Evolutionary conservation across 2,797 vertebrate genomes (phyloP), one percentile per base, ranked within the genome.

Genomic region (Gymnothorax javanicus): DNA sequence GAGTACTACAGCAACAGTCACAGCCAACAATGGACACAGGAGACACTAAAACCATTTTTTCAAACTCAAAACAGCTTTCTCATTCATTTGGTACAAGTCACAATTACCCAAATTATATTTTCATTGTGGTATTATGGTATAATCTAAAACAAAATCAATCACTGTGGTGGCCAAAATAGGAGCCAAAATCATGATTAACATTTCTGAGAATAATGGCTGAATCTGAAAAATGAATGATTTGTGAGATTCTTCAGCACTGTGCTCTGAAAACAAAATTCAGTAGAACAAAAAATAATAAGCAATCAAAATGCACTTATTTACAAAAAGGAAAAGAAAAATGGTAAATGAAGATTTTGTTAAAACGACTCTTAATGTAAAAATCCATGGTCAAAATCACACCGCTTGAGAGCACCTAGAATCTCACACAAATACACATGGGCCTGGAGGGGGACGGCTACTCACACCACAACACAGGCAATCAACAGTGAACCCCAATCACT

Each of bases 271-370:
- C 20, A 81, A 88, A 88, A 89, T 59, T 12, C 57, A 87, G 62
- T 67, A 83, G 64, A 17, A 83, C 64, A 59, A 64, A 83, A 86
- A 79, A 7, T 52, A 20, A 79, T 79, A 79, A 52, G 75, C 43
- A 6, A 71, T 71, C 67, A 71, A 71, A 71, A 71, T 71, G 27
- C n/a, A 13, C 50, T 8, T 79, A 79, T 79, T 79, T 79, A 83
- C 86, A 84, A 87, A 84, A 69, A 52, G 83, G 81, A 75, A 59
- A 57, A 87, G 82, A 64, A 52, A 79, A 11, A 84, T 85, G 92
- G 85, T 89, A 90, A 90, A 91, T 88, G 85, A 79, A 85, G 86
- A 85, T 87, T 84, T 84, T 89, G 13, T 89, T 59, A 86, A 89
- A 90, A 87, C 81, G 87, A 9, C 57, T 89, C 89, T 89, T 60